phyloP scores from a whole-genome alignment of 2,888 invertebrate genomes.

The Leptinotarsa juncta region DNA sequence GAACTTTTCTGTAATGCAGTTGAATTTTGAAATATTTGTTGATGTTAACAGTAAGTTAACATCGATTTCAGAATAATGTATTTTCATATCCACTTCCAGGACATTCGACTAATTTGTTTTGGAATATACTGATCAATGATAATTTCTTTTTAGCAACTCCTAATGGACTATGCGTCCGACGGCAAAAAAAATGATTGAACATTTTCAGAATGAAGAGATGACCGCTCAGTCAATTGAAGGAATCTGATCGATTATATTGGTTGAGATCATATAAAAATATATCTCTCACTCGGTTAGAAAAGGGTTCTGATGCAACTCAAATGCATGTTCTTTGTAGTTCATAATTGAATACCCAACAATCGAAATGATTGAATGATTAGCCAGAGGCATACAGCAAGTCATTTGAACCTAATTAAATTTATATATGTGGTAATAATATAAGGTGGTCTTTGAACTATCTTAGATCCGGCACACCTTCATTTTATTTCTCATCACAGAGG shows the following conservation, averaged over 20 bases:
- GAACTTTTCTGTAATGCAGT: no score
- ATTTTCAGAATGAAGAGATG: background rate
- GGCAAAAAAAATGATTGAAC: background rate
- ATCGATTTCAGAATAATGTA: no score
- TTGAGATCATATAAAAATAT: background rate
- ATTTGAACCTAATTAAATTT: constrained; percentile 65
- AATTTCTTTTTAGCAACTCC: no score
- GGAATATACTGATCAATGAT: no score
- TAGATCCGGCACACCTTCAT: constrained; percentile 29
- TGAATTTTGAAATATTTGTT: no score
- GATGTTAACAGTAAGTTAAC: no score
- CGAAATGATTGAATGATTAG: constrained; percentile 62
- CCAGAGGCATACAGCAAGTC: constrained; percentile 61
- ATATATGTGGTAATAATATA: constrained; percentile 54
- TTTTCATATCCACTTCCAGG: no score
- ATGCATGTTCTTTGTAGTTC: constrained; percentile 60
- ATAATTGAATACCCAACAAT: constrained; percentile 64
- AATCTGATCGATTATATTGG: background rate
- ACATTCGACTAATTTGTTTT: no score
- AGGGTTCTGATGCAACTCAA: constrained; percentile 50
- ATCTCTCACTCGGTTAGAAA: constrained; percentile 21
- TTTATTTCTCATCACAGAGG: constrained; percentile 30
- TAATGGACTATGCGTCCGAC: no score
- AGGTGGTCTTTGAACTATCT: constrained; percentile 34
- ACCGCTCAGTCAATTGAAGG: background rate